phyloP scores from a whole-genome alignment of 2,797 vertebrate genomes.

The Ataeniobius toweri region DNA sequence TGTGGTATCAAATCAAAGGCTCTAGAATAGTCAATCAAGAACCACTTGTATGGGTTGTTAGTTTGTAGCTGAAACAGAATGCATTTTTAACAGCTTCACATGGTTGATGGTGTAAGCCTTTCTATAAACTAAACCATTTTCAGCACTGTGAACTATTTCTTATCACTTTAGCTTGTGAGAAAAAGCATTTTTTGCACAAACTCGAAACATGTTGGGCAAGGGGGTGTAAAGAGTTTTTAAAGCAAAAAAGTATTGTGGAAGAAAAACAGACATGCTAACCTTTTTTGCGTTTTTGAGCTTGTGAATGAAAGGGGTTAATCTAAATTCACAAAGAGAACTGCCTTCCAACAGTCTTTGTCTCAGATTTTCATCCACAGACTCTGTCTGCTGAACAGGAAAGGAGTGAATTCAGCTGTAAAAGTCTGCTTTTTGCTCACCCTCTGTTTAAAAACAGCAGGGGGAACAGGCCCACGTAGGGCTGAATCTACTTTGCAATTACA shows the following conservation, averaged over 20 bases:
- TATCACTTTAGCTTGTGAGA: too few species aligned
- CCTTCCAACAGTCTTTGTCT: slow-evolving; percentile 2
- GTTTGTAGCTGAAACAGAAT: too few species aligned
- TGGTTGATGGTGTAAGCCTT: too few species aligned
- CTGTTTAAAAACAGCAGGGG: slow-evolving; percentile 5
- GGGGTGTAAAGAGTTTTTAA: not conserved
- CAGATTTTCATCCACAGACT: slow-evolving; percentile 5
- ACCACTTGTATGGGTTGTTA: too few species aligned
- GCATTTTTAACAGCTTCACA: too few species aligned
- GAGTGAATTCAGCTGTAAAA: slow-evolving; percentile 10
- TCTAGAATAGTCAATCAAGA: too few species aligned
- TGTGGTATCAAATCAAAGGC: too few species aligned
- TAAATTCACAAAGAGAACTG: not conserved
- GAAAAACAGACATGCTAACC: not conserved
- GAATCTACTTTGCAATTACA: slow-evolving; percentile 5
- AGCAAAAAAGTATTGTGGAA: not conserved
- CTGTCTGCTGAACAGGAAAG: slow-evolving; percentile 7
- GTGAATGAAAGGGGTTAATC: not conserved
- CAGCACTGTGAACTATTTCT: too few species aligned
- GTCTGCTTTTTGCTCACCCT: slow-evolving; percentile 7
- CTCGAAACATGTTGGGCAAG: not conserved
- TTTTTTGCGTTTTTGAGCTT: not conserved
- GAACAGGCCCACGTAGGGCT: not conserved
- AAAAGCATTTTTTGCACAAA: too few species aligned
- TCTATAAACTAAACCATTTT: too few species aligned